These are phyloP conservation scores for Erpornis zantholeuca DNA, from an alignment of 2,113 vertebrate genomes.

Conservation along the genomic window DNA sequence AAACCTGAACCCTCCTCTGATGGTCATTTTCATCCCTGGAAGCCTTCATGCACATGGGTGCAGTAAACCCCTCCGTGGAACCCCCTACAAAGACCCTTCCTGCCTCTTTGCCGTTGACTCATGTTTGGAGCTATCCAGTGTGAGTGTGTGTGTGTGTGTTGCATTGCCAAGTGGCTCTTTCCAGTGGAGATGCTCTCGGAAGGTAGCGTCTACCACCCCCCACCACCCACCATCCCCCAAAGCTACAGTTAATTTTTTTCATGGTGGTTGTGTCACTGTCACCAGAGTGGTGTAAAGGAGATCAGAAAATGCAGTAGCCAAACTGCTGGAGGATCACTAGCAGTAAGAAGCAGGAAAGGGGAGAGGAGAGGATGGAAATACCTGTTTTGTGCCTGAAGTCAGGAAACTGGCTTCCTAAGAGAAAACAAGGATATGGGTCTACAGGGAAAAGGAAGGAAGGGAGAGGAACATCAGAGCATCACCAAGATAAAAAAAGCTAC, in stretches of 20 bases:
- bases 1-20: no score
- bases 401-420: not conserved
- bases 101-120: no score
- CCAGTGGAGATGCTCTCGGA: no score
- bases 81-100: no score
- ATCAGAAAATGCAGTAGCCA: not conserved
- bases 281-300: not conserved
- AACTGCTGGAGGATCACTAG: not conserved
- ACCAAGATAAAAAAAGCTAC: slow-evolving; percentile 15
- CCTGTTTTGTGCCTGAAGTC: not conserved
- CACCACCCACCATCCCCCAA: no score
- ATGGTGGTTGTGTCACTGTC: not conserved
- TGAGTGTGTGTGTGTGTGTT: no score
- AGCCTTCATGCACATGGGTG: no score
- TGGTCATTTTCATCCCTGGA: no score
- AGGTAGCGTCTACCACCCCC: no score
- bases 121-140: no score
- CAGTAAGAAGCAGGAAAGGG: not conserved
- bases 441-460: not conserved
- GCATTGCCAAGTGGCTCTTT: no score
- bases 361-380: not conserved
- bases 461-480: not conserved
- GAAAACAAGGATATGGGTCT: not conserved
- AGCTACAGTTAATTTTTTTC: not conserved
- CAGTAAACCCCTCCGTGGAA: no score